phyloP scores from a whole-genome alignment of 2,113 vertebrate species.

The Rhodinocichla rosea region DNA sequence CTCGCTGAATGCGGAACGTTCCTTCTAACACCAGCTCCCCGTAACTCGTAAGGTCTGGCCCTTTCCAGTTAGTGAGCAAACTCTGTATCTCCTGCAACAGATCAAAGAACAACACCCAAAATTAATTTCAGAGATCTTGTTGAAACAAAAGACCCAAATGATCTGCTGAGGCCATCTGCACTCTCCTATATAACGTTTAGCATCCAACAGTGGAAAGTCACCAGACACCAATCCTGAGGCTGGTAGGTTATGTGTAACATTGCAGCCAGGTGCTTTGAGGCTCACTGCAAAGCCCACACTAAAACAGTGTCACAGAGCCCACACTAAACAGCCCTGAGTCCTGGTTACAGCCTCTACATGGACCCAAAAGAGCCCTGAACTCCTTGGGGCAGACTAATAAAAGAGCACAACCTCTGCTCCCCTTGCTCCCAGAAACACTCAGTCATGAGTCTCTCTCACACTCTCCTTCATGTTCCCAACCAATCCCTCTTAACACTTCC shows the following conservation, averaged over 20 bases:
- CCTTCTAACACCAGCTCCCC: conserved; percentile 95
- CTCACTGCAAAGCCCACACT: neutral
- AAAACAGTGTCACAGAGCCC: neutral
- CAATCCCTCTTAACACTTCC: neutral
- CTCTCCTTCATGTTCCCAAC: neutral
- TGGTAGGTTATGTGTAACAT: neutral
- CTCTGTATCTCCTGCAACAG: conserved; percentile 93
- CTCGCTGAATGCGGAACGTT: conserved; percentile 93
- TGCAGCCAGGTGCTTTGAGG: neutral
- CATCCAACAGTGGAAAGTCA: neutral
- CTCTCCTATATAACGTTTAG: neutral
- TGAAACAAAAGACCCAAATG: neutral
- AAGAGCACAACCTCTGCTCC: neutral
- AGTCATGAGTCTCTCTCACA: neutral
- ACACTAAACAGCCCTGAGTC: neutral
- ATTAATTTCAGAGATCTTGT: neutral
- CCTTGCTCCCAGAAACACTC: rapidly evolving
- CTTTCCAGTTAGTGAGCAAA: conserved; percentile 96
- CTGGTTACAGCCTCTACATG: neutral
- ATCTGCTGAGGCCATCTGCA: neutral
- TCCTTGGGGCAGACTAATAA: neutral
- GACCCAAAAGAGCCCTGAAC: neutral
- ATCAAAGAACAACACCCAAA: neutral
- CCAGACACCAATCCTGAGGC: neutral
- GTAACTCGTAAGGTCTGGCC: conserved; percentile 93